phyloP scores from a whole-genome alignment of 2,888 invertebrate genomes.

The Drosophila mimetica region DNA sequence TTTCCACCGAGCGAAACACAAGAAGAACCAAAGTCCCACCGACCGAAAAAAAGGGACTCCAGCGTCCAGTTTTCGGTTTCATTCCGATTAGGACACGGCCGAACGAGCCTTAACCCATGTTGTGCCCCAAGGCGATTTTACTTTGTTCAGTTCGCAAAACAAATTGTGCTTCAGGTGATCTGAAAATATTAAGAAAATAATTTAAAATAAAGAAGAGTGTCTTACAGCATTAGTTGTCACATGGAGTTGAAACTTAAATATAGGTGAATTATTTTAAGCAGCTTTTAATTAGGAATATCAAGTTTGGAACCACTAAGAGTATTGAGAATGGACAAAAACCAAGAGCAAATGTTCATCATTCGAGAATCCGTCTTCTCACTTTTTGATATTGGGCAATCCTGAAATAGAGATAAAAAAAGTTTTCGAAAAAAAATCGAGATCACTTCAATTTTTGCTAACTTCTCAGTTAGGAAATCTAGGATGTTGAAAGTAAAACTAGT shows the following conservation, averaged over 20 bases:
- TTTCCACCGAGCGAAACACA: constrained; percentile 30
- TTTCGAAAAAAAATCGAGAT: too few relatives aligned
- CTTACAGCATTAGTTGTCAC: too few relatives aligned
- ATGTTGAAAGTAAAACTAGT: background rate
- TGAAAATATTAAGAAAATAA: background rate
- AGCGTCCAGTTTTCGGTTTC: constrained; percentile 77
- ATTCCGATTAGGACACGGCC: constrained; percentile 67
- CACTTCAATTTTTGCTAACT: too few relatives aligned
- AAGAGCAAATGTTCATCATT: background rate
- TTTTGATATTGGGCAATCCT: too few relatives aligned
- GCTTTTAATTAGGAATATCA: too few relatives aligned
- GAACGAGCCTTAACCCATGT: constrained; percentile 33
- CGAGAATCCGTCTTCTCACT: too few relatives aligned
- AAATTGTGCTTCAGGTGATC: constrained; percentile 3
- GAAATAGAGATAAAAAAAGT: too few relatives aligned
- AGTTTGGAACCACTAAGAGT: too few relatives aligned
- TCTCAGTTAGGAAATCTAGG: too few relatives aligned
- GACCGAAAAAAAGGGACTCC: constrained; percentile 35
- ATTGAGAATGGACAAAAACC: background rate
- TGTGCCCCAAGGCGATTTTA: constrained; percentile 8
- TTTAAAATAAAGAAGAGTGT: too few relatives aligned
- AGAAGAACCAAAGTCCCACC: constrained; percentile 15
- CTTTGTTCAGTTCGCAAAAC: background rate
- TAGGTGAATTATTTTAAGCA: background rate
- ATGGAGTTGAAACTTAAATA: too few relatives aligned